A percentile compares a stretch with the other conserved stretches of the same genome.
Evolutionary conservation across 1,140 invertebrate species (phyloP).

Genomic region (Mycetomoellerius zeteki): DNA sequence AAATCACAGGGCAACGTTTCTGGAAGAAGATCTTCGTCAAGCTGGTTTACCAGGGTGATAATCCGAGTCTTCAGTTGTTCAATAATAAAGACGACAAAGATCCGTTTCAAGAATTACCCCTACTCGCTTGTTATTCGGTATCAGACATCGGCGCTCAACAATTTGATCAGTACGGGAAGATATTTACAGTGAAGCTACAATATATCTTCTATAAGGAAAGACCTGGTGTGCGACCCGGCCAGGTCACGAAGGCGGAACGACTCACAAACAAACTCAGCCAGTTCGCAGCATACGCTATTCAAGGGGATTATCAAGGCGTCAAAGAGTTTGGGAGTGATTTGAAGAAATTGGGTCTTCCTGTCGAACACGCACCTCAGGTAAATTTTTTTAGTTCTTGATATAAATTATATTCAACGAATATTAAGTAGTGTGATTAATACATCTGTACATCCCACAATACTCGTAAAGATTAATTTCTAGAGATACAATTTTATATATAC

Average conservation of each 20-base stretch:
- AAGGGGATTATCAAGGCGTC: constrained; percentile 96
- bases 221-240: constrained; percentile 98
- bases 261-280: constrained; percentile 96
- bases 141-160: constrained; percentile 98
- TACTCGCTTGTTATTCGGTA: constrained; percentile 97
- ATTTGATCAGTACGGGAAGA: constrained; percentile 99
- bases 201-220: constrained; percentile 99
- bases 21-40: constrained; percentile 99
- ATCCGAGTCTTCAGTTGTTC: constrained; percentile 94
- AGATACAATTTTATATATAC: too few species aligned
- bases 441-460: neutral
- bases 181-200: constrained; percentile 99
- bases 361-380: constrained; percentile 98
- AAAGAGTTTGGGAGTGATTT: constrained; percentile 97
- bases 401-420: too few species aligned
- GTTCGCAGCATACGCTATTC: constrained; percentile 97
- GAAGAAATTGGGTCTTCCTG: constrained; percentile 97
- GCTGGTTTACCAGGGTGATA: constrained; percentile 93
- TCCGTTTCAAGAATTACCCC: constrained; percentile 96
- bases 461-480: too few species aligned
- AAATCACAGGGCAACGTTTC: constrained; percentile 98
- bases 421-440: neutral
- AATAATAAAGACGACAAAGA: constrained; percentile 95
- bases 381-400: neutral
- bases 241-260: constrained; percentile 97